Percentiles rank a stretch among this genome's conserved stretches.
Conservation (phyloP, 2,888 invertebrate genomes). For the Linnaemya vulpina region DNA sequence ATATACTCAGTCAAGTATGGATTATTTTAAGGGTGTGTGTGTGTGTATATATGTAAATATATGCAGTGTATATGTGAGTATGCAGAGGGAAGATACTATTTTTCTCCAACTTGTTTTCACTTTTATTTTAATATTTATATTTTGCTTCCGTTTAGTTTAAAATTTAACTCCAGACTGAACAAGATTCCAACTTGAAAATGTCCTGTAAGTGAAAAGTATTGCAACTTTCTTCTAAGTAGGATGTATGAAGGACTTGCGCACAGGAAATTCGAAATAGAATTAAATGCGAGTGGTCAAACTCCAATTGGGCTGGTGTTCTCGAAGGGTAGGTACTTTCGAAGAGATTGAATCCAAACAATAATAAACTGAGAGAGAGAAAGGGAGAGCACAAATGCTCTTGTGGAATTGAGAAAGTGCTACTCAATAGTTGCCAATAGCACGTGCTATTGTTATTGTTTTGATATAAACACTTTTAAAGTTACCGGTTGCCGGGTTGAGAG, state of each 20-base stretch:
- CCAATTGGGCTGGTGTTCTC: background rate
- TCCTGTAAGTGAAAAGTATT: slow-evolving; percentile 75
- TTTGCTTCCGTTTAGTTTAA: slow-evolving; percentile 81
- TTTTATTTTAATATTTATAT: slow-evolving; percentile 67
- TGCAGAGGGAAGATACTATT: slow-evolving; percentile 62
- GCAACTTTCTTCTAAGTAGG: slow-evolving; percentile 76
- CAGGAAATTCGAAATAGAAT: slow-evolving; percentile 76
- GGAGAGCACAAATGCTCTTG: background rate
- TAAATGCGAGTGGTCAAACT: slow-evolving; percentile 35
- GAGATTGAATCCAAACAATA: slow-evolving; percentile 4
- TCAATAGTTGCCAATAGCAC: slow-evolving; percentile 47
- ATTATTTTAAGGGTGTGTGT: slow-evolving; percentile 52
- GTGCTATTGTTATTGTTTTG: slow-evolving; percentile 59
- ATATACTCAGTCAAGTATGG: slow-evolving; percentile 11
- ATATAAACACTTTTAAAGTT: slow-evolving; percentile 11
- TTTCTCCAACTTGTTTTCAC: slow-evolving; percentile 64
- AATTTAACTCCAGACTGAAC: slow-evolving; percentile 82
- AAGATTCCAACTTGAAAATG: slow-evolving; percentile 77
- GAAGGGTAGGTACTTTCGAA: slow-evolving; percentile 21
- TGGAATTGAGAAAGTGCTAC: background rate
- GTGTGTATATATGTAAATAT: slow-evolving; percentile 44
- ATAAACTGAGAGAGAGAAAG: background rate
- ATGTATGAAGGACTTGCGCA: slow-evolving; percentile 81
- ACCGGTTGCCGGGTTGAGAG: slow-evolving; percentile 53
- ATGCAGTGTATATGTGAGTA: slow-evolving; percentile 54